A percentile compares a stretch with the other conserved stretches of the same genome.
Evolutionary conservation across 2,797 vertebrate species (phyloP).

Genomic region (Tokudaia muenninki): DNA sequence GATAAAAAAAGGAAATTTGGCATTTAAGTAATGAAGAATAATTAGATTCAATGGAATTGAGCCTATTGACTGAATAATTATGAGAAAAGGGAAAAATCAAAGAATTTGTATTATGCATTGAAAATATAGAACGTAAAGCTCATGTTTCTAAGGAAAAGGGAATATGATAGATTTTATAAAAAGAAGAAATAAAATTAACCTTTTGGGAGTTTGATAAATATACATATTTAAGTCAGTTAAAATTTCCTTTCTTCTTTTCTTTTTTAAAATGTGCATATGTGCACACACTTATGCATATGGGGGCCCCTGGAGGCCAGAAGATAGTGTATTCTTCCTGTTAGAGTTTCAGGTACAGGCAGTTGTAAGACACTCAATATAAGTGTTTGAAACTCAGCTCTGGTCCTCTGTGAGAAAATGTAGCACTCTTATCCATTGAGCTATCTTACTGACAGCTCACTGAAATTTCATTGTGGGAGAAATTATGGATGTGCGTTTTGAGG

Average conservation of each 20-base stretch:
- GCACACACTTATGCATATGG: not conserved
- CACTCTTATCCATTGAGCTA: not conserved
- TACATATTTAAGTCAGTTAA: not conserved
- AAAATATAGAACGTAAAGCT: not conserved
- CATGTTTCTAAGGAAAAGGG: not conserved
- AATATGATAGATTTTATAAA: not conserved
- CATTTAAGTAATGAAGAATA: constrained; percentile 5
- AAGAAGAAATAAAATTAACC: constrained; percentile 18
- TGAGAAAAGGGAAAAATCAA: constrained; percentile 46
- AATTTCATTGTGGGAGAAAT: not conserved
- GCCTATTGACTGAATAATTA: constrained; percentile 33
- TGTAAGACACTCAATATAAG: not conserved
- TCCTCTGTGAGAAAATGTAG: not conserved
- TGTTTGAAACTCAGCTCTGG: not conserved
- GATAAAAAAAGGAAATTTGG: constrained; percentile 60
- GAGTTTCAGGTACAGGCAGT: not conserved
- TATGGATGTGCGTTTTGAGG: not conserved
- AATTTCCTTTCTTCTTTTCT: too few relatives aligned
- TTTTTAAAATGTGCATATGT: not conserved
- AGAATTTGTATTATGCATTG: not conserved
- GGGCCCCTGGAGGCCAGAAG: not conserved
- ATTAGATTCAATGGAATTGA: constrained; percentile 15
- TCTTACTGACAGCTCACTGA: not conserved
- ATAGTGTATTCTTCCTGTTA: not conserved
- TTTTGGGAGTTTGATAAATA: not conserved